Base-by-base conservation (phyloP, 2,113 vertebrate genomes). In the Etia nguti region DNA sequence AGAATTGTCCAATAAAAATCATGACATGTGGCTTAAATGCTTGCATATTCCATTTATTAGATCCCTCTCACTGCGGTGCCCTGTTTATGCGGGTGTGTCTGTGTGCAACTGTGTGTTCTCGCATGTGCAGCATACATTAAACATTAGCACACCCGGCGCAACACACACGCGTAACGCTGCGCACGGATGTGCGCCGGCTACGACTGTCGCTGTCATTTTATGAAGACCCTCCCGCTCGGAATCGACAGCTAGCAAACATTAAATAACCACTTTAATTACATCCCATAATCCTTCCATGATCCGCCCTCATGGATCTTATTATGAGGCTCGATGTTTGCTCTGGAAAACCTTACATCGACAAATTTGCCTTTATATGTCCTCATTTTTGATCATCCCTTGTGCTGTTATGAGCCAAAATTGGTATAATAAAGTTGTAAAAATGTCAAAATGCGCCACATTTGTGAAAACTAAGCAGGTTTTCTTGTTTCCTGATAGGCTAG, bases 201-300 rank as follows among this genome's bases (percentile, higher is more conserved):
- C 12, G 50, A 79, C 48, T 26, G 56, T 60, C 36, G 24, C 65
- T 90, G 60, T 88, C 70, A 83, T 92, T 94, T 92, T 86, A 94
- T 90, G 77, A 94, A 86, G 88, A 91, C 79, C 68, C 81, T 90
- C 68, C 80, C 46, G 38, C 79, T 86, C 83, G 9, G 83, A 92
- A 94, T 93, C 13, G 81, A 89, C 81, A 81, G 29, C 46, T 52
- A 77, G 90, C 90, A 91, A 92, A 94, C 88, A 92, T 93, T 91
- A 93, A 95, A 93, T 92, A 93, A 88, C 88, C 88, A 31, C 80
- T 89, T 92, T 94, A 95, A 95, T 95, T 94, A 92, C 89, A 92
- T 92, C 88, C 91, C 83, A 89, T 93, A 94, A 95, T 94, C 93
- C 91, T 88, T 79, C 82, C 56, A 85, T 89, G 88, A 94, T 89